Evolutionary conservation across 2,797 vertebrate genomes (phyloP), one percentile per base, ranked within the genome.

Genomic region (Ptychadena robeensis): DNA sequence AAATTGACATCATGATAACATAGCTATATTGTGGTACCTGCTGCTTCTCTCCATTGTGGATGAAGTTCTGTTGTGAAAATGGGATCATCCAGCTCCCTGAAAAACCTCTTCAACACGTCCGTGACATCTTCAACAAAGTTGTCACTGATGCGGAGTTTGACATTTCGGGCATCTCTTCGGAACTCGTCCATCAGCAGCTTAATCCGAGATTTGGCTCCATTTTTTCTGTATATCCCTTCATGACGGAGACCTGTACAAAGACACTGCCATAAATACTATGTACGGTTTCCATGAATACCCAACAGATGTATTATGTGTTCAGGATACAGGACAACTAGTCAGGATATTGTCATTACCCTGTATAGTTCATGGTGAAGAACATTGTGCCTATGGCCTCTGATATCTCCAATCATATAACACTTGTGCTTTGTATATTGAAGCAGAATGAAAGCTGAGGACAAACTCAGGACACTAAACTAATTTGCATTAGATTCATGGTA

Each of bases 71-170:
- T 92, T 90, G 96, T 97, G 88, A 98, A 98, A 87, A 99, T 87
- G 0, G 96, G 97, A 86, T 98, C 97, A 1, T 98, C 96, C 0
- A 98, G 91, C 88, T 99, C 98, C 0, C 98, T 93, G 90, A 99
- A 99, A 91, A 99, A 99, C 88, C 98, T 95, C 90, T 99, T 99
- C 15, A 99, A 92, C 2, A 97, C 97, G 0, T 99, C 97, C 0
- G 98, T 99, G 86, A 99, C 97, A 0, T 99, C 98, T 87, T 99
- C 97, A 0, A 99, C 96, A 87, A 98, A 99, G 92, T 99, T 96
- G 87, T 99, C 97, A 1, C 93, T 96, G 32, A 97, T 98, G 7
- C 97, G 93, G 66, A 99, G 93, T 74, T 98, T 98, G 86, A 99
- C 98, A 0, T 97, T 97, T 15, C 98, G 94, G 9, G 98, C 98